Conservation (phyloP, 2,797 vertebrate species). For the Agapornis canus region DNA sequence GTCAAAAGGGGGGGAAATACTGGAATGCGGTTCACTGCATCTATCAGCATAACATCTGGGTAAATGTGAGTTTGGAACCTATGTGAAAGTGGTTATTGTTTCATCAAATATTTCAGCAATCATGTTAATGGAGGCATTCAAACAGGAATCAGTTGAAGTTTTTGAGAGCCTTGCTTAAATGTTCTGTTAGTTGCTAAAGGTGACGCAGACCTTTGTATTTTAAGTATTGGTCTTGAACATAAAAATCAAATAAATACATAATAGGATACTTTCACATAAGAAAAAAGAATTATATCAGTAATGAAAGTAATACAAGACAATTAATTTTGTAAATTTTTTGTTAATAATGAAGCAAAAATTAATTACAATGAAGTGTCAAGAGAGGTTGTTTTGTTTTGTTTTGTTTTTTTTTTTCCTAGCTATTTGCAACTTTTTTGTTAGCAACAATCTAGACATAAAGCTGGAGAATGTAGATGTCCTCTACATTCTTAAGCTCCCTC, state of each 20-base stretch:
- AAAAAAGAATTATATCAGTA: not conserved
- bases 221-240: not conserved
- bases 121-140: not conserved
- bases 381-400: rapidly evolving
- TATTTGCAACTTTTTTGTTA: not conserved
- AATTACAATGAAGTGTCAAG: not conserved
- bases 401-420: not conserved
- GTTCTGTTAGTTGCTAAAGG: not conserved
- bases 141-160: not conserved
- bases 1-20: not conserved
- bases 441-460: not conserved
- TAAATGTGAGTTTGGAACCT: not conserved
- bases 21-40: not conserved
- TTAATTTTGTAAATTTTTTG: not conserved
- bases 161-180: not conserved
- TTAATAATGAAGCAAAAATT: not conserved
- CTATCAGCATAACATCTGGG: not conserved
- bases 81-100: not conserved
- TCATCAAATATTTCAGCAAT: not conserved
- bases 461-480: not conserved
- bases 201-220: not conserved
- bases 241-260: not conserved
- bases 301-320: not conserved
- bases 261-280: not conserved
- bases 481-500: not conserved